Evolutionary conservation across 2,797 vertebrate genomes (phyloP).

Genomic region (Chloroceryle amazona): DNA sequence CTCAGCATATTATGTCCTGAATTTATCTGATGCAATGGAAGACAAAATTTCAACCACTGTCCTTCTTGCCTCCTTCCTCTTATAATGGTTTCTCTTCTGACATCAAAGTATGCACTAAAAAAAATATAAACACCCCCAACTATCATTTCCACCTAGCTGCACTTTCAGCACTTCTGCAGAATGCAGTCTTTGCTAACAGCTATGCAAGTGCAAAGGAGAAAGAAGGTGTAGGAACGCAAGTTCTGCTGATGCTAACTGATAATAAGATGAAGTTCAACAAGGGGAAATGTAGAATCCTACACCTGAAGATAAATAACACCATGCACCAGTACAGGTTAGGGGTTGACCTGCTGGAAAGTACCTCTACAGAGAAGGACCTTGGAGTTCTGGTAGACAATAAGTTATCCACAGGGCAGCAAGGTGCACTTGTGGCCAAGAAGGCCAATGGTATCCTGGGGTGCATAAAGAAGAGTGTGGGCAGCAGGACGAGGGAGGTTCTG

Average conservation of each 20-base stretch:
- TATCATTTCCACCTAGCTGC: neutral
- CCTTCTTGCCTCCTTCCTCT: neutral
- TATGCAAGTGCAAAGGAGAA: neutral
- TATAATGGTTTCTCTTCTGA: neutral
- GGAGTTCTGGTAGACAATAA: too few relatives aligned
- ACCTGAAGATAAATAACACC: too few relatives aligned
- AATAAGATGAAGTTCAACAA: neutral
- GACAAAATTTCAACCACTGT: neutral
- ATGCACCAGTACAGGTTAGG: too few relatives aligned
- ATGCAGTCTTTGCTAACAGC: neutral
- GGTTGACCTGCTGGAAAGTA: too few relatives aligned
- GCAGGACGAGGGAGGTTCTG: too few relatives aligned
- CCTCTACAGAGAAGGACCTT: too few relatives aligned
- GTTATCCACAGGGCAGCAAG: too few relatives aligned
- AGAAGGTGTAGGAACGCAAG: neutral
- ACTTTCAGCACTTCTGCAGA: neutral
- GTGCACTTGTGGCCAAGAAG: too few relatives aligned
- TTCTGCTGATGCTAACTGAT: neutral
- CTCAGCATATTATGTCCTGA: neutral
- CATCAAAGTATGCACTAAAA: neutral
- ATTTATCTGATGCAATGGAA: neutral
- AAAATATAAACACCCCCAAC: neutral
- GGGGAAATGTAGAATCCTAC: too few relatives aligned
- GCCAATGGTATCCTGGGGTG: too few relatives aligned
- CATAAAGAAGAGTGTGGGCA: too few relatives aligned